A percentile compares a stretch with the other conserved stretches of the same genome.
Conservation (phyloP, 2,888 invertebrate genomes). For the Metellina segmentata region DNA sequence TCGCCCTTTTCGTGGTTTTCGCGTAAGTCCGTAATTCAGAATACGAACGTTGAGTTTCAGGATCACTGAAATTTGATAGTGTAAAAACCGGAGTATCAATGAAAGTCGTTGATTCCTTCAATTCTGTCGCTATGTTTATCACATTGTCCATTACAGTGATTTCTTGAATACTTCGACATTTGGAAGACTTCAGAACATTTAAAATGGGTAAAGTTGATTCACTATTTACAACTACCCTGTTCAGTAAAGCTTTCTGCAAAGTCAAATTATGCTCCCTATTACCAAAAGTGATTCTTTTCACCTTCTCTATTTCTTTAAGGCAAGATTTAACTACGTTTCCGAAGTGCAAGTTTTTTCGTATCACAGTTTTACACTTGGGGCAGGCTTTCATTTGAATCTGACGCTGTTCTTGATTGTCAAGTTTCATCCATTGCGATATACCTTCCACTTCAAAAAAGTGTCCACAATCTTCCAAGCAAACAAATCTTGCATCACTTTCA, state of each 20-base stretch:
- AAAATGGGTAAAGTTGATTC: background rate
- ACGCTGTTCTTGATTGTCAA: background rate
- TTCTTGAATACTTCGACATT: slow-evolving; percentile 45
- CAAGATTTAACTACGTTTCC: slow-evolving; percentile 83
- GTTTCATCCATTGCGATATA: slow-evolving; percentile 64
- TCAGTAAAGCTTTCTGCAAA: slow-evolving; percentile 14
- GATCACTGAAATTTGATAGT: background rate
- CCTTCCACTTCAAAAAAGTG: slow-evolving; percentile 80
- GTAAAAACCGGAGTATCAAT: background rate
- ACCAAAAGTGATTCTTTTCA: slow-evolving; percentile 80
- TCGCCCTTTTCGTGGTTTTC: background rate
- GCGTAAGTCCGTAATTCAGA: background rate
- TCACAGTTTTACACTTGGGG: slow-evolving; percentile 80
- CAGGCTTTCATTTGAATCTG: slow-evolving; percentile 74
- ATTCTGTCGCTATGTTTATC: background rate
- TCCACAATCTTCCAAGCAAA: slow-evolving; percentile 80
- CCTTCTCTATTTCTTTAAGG: slow-evolving; percentile 80
- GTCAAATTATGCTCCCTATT: slow-evolving; percentile 38
- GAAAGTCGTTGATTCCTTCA: background rate
- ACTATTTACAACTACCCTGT: background rate
- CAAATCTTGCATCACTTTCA: slow-evolving; percentile 78
- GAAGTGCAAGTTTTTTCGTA: slow-evolving; percentile 84
- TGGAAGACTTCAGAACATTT: slow-evolving; percentile 12
- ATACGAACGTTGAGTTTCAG: background rate
- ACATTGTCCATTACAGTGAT: slow-evolving; percentile 57